These are phyloP conservation scores for Trichopoda pennipes DNA, from an alignment of 2,888 invertebrate genomes.

Conservation along the genomic window DNA sequence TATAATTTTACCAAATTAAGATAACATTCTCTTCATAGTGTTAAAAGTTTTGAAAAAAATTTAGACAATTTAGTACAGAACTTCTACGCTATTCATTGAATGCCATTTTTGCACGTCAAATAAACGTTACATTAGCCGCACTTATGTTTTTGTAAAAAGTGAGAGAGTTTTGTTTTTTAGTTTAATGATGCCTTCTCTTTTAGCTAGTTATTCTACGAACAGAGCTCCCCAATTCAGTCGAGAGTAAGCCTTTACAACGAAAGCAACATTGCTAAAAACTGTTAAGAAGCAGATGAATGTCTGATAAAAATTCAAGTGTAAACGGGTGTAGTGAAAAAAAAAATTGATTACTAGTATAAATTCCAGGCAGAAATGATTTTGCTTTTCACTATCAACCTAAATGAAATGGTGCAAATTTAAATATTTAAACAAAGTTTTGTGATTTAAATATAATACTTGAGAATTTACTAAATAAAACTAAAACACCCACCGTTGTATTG, in stretches of 20 bases:
- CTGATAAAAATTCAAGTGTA: slow-evolving; percentile 41
- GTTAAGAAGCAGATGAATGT: slow-evolving; percentile 2
- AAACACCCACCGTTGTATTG: slow-evolving; percentile 69
- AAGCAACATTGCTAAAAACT: slow-evolving; percentile 62
- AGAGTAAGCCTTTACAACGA: slow-evolving; percentile 67
- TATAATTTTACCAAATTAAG: too few species aligned
- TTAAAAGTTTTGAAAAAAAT: too few species aligned
- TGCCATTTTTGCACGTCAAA: too few species aligned
- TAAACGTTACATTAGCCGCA: not conserved
- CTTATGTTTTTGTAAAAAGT: not conserved
- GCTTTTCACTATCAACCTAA: slow-evolving; percentile 6
- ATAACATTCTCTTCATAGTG: too few species aligned
- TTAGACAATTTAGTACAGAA: too few species aligned
- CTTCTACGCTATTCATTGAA: too few species aligned
- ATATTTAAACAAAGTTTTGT: slow-evolving; percentile 37
- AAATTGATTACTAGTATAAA: slow-evolving; percentile 48
- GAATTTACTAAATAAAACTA: slow-evolving; percentile 40
- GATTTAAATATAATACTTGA: slow-evolving; percentile 42
- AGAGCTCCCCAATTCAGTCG: slow-evolving; percentile 65
- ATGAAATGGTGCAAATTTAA: slow-evolving; percentile 39
- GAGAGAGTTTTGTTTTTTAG: slow-evolving; percentile 20
- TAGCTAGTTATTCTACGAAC: slow-evolving; percentile 11
- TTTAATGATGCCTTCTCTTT: slow-evolving; percentile 13
- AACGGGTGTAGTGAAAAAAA: slow-evolving; percentile 61
- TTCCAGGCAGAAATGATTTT: slow-evolving; percentile 22